Percentiles rank a stretch among this genome's conserved stretches.
Conservation (phyloP, 2,888 invertebrate genomes). For the Lucinisca nassula region DNA sequence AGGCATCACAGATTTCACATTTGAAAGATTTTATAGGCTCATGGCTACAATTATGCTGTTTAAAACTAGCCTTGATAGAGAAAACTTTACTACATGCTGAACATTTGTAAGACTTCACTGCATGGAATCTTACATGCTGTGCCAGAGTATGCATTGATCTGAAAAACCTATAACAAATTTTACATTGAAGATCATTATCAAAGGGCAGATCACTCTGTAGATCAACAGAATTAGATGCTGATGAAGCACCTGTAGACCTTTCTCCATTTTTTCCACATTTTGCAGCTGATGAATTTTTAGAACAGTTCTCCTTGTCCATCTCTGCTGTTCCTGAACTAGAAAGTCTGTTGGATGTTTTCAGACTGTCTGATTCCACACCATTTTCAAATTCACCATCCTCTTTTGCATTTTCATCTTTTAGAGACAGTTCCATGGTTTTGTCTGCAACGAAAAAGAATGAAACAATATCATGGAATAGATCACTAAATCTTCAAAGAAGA, state of each 20-base stretch:
- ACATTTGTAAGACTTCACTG: conserved; percentile 71
- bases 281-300: background rate
- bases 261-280: conserved; percentile 6
- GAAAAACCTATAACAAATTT: conserved; percentile 57
- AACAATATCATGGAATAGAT: no score
- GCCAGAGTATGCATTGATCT: conserved; percentile 59
- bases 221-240: conserved; percentile 60
- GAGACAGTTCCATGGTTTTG: background rate
- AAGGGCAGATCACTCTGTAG: conserved; percentile 29
- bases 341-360: background rate
- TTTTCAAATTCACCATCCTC: background rate
- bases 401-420: background rate
- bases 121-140: conserved; percentile 58
- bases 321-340: background rate
- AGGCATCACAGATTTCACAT: conserved; percentile 66
- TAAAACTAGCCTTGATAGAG: conserved; percentile 63
- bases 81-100: conserved; percentile 67
- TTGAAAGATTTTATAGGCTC: conserved; percentile 61
- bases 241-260: conserved; percentile 58
- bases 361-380: no score
- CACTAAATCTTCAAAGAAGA: no score
- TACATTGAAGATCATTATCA: conserved; percentile 53
- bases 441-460: background rate
- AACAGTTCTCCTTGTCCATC: background rate
- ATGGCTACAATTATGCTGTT: conserved; percentile 61